Evolutionary conservation across 2,113 vertebrate species (phyloP), one percentile per base, ranked within the genome.

Genomic region (western clawed frog (Xenopus tropicalis)): DNA sequence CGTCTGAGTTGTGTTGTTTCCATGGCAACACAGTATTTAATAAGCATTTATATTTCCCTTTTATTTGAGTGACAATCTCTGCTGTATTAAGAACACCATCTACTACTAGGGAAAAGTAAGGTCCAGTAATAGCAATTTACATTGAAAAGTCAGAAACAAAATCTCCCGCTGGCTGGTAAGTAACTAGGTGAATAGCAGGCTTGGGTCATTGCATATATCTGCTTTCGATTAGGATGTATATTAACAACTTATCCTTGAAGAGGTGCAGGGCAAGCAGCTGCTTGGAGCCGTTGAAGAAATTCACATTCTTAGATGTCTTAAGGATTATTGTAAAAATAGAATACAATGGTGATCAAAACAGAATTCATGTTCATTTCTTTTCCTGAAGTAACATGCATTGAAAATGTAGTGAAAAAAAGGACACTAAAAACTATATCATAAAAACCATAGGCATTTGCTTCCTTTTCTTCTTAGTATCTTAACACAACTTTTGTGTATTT

Each of bases 191-290:
- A 61, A 24, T 42, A 61, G 24, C 7, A n/a, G 72, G 24, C 19
- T 66, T 42, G 25, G 56, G 72, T 74, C 64, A 61, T 10, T 61
- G 23, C 44, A 14, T 67, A 29, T 61, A 67, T 29, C 62, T 66
- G 17, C 22, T 42, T 24, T 16, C 66, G 64, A 74, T 67, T 67
- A 74, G 59, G 64, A 67, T 42, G 61, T 37, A 42, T 63, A 67
- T 61, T 74, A 37, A 54, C 13, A 61, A 61, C 59, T 74, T 67
- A 74, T 59, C 23, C 56, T 74, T 74, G 57, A 74, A 69, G 72
- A 61, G 44, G 29, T 22, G 48, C 65, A 74, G 54, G 20, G 19
- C 54, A 13, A 57, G 58, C 57, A 51, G 65, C 61, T 52, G 61
- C 44, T 52, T 43, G 48, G n/a, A 61, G 22, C 72, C 22, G 56